A percentile compares a stretch with the other conserved stretches of the same genome.
Evolutionary conservation across 2,888 invertebrate species (phyloP).

Genomic region (Caenorhabditis sp.): DNA sequence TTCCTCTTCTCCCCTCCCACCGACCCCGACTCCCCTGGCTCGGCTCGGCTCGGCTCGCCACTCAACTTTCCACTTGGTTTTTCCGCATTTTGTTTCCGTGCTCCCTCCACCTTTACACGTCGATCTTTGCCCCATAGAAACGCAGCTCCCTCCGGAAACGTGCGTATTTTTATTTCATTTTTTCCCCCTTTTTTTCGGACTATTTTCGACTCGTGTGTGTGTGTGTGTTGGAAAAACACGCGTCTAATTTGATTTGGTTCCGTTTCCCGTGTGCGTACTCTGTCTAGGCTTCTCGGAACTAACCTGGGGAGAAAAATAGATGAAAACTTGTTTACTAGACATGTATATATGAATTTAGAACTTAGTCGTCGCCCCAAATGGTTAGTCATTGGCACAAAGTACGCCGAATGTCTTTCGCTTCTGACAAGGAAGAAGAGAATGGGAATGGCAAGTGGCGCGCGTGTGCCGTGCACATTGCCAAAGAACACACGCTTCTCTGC

Average conservation of each 20-base stretch:
- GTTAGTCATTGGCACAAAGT: slow-evolving; percentile 51
- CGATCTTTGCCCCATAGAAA: slow-evolving; percentile 54
- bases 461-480: slow-evolving; percentile 47
- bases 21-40: background rate
- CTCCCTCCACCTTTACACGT: slow-evolving; percentile 22
- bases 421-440: slow-evolving; percentile 38
- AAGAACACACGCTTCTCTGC: slow-evolving; percentile 52
- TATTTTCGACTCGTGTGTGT: too few species aligned
- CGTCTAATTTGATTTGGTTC: background rate
- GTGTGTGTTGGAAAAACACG: too few species aligned
- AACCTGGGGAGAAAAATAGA: slow-evolving; percentile 1
- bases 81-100: slow-evolving; percentile 39
- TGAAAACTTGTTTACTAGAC: slow-evolving; percentile 38
- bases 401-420: slow-evolving; percentile 46
- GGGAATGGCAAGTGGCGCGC: slow-evolving; percentile 11
- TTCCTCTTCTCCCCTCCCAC: background rate
- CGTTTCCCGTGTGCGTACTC: slow-evolving; percentile 7
- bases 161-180: too few species aligned
- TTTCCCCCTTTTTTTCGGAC: too few species aligned
- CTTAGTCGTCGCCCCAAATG: too few species aligned
- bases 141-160: slow-evolving; percentile 8
- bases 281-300: slow-evolving; percentile 22
- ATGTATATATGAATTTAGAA: slow-evolving; percentile 22
- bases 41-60: too few species aligned
- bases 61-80: too few species aligned